Percentiles rank a stretch among this genome's conserved stretches.
These are phyloP conservation scores for Tridacna crocea DNA, from an alignment of 2,888 invertebrate genomes.

Conservation along the genomic window DNA sequence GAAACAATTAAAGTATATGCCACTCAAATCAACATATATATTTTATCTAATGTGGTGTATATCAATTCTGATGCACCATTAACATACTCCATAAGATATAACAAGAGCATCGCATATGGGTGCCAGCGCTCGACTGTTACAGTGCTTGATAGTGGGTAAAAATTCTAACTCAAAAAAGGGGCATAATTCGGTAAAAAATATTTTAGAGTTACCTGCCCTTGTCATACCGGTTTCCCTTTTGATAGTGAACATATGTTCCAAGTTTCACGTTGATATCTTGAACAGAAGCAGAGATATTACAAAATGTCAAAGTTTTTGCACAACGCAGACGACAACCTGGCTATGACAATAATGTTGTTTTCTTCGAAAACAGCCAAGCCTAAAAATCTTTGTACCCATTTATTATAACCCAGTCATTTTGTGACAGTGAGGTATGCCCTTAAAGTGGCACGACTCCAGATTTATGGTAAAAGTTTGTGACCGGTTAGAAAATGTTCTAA, in stretches of 20 bases:
- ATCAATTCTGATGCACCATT: too few species aligned
- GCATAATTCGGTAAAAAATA: background rate
- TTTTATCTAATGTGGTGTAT: too few species aligned
- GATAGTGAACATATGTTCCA: conserved; percentile 7
- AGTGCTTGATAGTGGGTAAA: background rate
- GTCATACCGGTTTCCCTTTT: background rate
- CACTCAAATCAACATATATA: too few species aligned
- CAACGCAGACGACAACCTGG: background rate
- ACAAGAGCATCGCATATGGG: too few species aligned
- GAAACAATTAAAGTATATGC: too few species aligned
- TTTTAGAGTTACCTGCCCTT: background rate
- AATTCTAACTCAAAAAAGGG: background rate
- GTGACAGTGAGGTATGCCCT: too few species aligned
- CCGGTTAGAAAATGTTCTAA: too few species aligned
- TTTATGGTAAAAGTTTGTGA: too few species aligned
- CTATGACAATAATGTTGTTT: background rate
- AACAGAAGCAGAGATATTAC: background rate
- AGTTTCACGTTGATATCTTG: background rate
- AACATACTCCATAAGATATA: too few species aligned
- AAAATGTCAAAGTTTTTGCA: conserved; percentile 3
- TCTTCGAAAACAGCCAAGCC: conserved; percentile 5
- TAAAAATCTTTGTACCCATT: background rate
- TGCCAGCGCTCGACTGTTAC: too few species aligned
- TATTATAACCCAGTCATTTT: too few species aligned
- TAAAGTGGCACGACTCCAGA: too few species aligned